Evolutionary conservation across 2,888 invertebrate species (phyloP), one percentile per base, ranked within the genome.

Genomic region (Diachrysia chrysitis): DNA sequence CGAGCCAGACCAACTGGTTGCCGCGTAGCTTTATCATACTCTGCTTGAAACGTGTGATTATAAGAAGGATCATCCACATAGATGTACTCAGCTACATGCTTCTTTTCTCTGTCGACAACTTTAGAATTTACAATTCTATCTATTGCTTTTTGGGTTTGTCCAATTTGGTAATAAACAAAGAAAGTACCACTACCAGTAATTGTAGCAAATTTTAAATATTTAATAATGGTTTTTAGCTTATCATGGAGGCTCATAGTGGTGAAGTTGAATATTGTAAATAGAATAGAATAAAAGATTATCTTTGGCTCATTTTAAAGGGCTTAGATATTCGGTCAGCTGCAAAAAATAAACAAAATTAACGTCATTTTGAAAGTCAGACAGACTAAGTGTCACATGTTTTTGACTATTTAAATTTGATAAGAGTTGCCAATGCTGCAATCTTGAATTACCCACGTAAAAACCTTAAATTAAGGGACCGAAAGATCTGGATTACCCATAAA

Each of bases 31-130:
- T 78, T 87, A 54, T 87, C 88, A 58, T 86, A 85, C 78, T 93
- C 92, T 51, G 87, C 71, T 76, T 89, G 87, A 57, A 93, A 79
- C 2, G 84, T 86, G 7, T 81, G 78, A 46, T 83, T 84, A 65
- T 93, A 95, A 0, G 90, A 86, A 0, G 95, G 95, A 66, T 95
- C 95, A 54, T 94, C 93, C 12, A 95, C 93, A 69, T 95, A 95
- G 74, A 95, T 92, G 77, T 94, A 95, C 75, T 95, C 94, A 0
- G 95, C 84, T 1, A 82, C 87, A 59, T 89, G 87, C 70, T 93
- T 94, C 73, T 93, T 94, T 75, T 95, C 95, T 17, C 89, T 86
- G 54, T 94, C 91, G 1, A 95, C 81, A 4, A 94, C 94, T 75
- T 85, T 88, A 0, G 92, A 82, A 56, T 93, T 95, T 1, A 95